Evolutionary conservation across 2,797 vertebrate species (phyloP).

Genomic region (Poecilia velifera): DNA sequence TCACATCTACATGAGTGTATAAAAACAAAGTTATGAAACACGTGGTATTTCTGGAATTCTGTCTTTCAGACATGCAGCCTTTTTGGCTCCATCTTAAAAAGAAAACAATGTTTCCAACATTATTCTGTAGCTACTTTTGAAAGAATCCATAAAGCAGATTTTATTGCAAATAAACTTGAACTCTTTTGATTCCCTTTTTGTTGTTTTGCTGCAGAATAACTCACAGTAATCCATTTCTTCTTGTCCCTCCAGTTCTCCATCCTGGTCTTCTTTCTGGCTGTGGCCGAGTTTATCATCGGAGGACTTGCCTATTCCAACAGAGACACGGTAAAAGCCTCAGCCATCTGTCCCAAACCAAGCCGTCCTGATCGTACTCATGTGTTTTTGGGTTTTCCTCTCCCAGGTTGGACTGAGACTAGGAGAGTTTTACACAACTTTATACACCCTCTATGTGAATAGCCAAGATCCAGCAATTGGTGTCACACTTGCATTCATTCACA

Average conservation of each 20-base stretch:
- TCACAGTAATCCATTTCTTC: neutral
- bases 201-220: neutral
- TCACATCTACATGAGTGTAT: neutral
- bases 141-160: neutral
- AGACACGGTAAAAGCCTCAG: constrained; percentile 40
- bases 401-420: constrained; percentile 44
- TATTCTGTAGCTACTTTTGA: neutral
- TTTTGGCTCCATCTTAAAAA: neutral
- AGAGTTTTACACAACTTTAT: constrained; percentile 67
- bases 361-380: neutral
- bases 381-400: neutral
- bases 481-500: constrained; percentile 70
- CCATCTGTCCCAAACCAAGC: neutral
- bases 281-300: constrained; percentile 28
- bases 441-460: constrained; percentile 27
- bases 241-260: constrained; percentile 52
- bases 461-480: constrained; percentile 49
- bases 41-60: neutral
- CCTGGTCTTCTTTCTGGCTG: constrained; percentile 51
- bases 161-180: too few relatives aligned
- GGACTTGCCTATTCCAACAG: constrained; percentile 35
- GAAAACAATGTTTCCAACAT: neutral
- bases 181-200: neutral
- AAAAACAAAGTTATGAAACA: neutral
- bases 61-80: neutral